Evolutionary conservation across 1,140 invertebrate species (phyloP).

Genomic region (Leptopilina clavipes): DNA sequence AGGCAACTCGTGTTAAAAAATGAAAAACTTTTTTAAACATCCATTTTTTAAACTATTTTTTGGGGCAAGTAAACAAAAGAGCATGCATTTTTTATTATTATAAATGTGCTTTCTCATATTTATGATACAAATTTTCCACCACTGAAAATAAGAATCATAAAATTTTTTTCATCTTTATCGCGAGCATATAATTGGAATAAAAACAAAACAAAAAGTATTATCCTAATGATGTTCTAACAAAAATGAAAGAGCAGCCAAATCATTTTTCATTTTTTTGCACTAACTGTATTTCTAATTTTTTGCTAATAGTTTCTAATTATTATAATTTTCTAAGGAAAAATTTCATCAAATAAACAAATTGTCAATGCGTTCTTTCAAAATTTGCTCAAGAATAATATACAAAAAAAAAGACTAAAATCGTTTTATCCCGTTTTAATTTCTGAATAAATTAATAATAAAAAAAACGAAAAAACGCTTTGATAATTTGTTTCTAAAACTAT

Average conservation of each 20-base stretch:
- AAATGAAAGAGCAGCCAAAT: neutral
- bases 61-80: neutral
- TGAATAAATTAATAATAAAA: no score
- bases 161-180: neutral
- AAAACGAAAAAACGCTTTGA: no score
- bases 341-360: neutral
- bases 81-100: conserved; percentile 13
- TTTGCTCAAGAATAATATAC: no score
- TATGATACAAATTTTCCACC: neutral
- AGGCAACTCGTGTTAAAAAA: no score
- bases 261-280: conserved; percentile 9
- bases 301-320: neutral
- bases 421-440: no score
- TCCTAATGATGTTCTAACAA: neutral
- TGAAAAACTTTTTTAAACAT: no score
- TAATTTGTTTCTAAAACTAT: no score
- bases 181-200: neutral
- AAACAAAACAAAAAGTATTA: neutral
- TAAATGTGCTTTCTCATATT: neutral
- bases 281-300: neutral
- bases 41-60: neutral
- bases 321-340: neutral
- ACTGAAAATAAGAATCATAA: neutral
- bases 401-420: no score
- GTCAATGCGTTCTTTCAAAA: neutral